phyloP scores from a whole-genome alignment of 2,888 invertebrate species.

The Spicauda simplicius region DNA sequence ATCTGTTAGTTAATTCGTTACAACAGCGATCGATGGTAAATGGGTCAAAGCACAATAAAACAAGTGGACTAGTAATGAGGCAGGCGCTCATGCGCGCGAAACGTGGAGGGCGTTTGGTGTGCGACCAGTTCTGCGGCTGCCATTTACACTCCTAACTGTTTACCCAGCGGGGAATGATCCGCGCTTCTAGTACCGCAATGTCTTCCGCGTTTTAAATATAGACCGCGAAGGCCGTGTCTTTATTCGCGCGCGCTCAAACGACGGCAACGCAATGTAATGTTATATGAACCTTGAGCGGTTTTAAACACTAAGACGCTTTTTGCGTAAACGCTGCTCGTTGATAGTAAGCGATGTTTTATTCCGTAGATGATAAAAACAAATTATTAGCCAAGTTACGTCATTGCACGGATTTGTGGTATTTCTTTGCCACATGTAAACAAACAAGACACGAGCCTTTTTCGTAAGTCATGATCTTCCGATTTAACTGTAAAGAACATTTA shows the following conservation, averaged over 20 bases:
- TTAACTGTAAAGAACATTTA: constrained; percentile 20
- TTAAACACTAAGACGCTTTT: constrained; percentile 44
- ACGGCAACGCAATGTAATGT: constrained; percentile 51
- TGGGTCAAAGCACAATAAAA: constrained; percentile 52
- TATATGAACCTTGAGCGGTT: constrained; percentile 63
- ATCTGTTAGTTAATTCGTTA: constrained; percentile 24
- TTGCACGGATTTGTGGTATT: not conserved
- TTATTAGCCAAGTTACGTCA: not conserved
- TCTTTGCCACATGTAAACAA: not conserved
- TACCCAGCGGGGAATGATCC: constrained; percentile 64
- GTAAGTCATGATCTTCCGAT: constrained; percentile 11
- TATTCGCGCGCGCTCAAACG: constrained; percentile 60
- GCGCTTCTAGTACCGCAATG: constrained; percentile 68
- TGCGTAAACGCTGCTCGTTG: constrained; percentile 40
- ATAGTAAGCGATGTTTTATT: not conserved
- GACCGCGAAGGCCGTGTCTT: constrained; percentile 75
- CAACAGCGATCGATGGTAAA: constrained; percentile 33
- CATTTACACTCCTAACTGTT: constrained; percentile 72
- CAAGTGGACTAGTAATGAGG: constrained; percentile 42
- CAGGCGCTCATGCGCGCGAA: constrained; percentile 46
- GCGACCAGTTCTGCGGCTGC: constrained; percentile 56
- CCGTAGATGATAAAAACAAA: not conserved
- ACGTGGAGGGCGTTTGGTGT: constrained; percentile 46
- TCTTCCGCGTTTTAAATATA: constrained; percentile 83
- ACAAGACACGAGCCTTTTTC: not conserved